phyloP scores from a whole-genome alignment of 2,797 vertebrate species.

The Acanthiza pusilla region DNA sequence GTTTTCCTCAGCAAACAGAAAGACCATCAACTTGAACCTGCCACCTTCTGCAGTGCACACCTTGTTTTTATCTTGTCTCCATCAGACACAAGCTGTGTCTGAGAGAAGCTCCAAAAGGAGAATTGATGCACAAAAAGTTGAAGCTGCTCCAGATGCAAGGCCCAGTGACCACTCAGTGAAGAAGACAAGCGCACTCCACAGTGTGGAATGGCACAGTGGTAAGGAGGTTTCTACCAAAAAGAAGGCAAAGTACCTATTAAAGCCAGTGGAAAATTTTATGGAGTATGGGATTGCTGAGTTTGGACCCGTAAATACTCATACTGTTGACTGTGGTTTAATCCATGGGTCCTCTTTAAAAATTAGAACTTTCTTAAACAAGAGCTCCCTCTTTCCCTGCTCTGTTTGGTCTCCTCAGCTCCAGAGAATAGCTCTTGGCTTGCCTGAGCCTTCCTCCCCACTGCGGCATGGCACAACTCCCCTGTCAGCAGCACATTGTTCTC shows the following conservation, averaged over 20 bases:
- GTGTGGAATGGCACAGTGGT: not conserved
- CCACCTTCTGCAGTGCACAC: not conserved
- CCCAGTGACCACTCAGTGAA: not conserved
- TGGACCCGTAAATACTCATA: not conserved
- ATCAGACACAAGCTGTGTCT: not conserved
- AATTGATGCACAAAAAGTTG: not conserved
- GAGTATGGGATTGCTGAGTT: not conserved
- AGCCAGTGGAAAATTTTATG: not conserved
- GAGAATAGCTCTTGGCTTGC: not conserved
- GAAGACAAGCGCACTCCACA: not conserved
- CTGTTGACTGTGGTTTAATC: not conserved
- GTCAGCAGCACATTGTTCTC: conserved; percentile 23
- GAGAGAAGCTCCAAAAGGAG: not conserved
- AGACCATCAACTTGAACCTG: not conserved
- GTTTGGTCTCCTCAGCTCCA: not conserved
- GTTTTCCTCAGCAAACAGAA: not conserved
- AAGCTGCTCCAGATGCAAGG: not conserved
- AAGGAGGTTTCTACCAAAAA: not conserved
- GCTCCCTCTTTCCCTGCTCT: not conserved
- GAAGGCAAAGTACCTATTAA: not conserved
- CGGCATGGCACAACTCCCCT: not conserved
- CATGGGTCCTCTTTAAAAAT: not conserved
- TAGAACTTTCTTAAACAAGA: not conserved
- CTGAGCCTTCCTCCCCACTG: not conserved
- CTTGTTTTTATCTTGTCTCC: not conserved